These are phyloP conservation scores for Verasper variegatus DNA, from an alignment of 2,113 vertebrate species.

Conservation along the genomic window DNA sequence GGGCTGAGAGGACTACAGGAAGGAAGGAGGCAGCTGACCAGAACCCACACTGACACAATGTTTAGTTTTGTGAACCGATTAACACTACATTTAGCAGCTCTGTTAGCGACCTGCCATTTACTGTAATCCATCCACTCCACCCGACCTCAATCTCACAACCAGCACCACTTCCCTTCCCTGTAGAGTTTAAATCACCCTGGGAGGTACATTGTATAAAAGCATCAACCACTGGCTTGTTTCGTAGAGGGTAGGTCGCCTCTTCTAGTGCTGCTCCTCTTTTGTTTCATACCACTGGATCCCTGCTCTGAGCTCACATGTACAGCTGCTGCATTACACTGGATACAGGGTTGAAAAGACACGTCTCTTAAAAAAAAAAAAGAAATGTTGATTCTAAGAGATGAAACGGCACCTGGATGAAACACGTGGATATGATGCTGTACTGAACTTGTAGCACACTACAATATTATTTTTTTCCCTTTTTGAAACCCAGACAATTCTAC, in stretches of 20 bases:
- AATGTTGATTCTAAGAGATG: slow-evolving; percentile 19
- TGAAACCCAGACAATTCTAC: background rate
- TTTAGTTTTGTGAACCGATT: slow-evolving; percentile 11
- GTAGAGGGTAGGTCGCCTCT: slow-evolving; percentile 1
- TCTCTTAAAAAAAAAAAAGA: background rate
- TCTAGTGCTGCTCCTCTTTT: background rate
- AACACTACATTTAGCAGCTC: slow-evolving; percentile 7
- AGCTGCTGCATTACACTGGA: slow-evolving; percentile 43
- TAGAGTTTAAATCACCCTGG: background rate
- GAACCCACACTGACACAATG: background rate
- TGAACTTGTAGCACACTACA: slow-evolving; percentile 9
- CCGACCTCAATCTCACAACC: background rate
- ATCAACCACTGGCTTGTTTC: background rate
- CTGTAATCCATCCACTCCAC: slow-evolving; percentile 29
- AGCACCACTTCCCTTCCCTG: background rate
- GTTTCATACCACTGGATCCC: slow-evolving; percentile 26
- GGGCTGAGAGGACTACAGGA: slow-evolving; percentile 5
- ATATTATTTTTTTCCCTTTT: background rate
- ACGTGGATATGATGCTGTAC: background rate
- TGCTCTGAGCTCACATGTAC: slow-evolving; percentile 27
- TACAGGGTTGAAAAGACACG: slow-evolving; percentile 1
- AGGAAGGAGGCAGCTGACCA: slow-evolving; percentile 43
- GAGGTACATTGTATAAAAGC: background rate
- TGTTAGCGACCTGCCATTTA: background rate
- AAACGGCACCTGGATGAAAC: background rate